Conservation (phyloP, 2,113 vertebrate genomes). For the Anhinga rufa region DNA sequence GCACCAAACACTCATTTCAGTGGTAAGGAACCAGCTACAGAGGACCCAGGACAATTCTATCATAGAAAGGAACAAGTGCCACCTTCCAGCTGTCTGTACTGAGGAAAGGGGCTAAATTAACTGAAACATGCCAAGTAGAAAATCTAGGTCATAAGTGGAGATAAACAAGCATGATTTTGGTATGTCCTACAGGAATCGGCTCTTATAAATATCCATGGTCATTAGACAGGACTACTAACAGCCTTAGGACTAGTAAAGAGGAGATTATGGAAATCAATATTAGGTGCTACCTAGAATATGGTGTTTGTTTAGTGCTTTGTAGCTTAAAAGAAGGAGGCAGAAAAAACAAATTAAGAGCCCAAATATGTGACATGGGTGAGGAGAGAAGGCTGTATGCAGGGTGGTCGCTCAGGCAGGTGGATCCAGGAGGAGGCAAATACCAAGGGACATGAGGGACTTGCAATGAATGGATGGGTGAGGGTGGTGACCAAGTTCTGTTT, state of each 20-base stretch:
- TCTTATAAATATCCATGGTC: background rate
- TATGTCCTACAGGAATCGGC: background rate
- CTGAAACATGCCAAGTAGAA: background rate
- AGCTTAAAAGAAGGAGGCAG: background rate
- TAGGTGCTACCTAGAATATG: background rate
- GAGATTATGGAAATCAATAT: background rate
- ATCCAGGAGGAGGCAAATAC: background rate
- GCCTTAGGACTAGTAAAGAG: background rate
- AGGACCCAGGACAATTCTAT: background rate
- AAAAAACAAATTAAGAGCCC: background rate
- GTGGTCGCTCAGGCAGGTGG: background rate
- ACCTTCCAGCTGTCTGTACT: background rate
- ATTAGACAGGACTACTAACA: background rate
- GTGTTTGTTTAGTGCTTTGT: background rate
- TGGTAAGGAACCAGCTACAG: background rate
- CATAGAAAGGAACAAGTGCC: background rate
- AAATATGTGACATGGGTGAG: background rate
- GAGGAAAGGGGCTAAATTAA: background rate
- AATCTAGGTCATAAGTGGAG: background rate
- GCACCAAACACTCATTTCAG: background rate
- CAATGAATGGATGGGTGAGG: background rate
- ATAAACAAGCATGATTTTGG: background rate
- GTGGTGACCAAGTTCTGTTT: fast-evolving
- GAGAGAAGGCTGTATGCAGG: background rate
- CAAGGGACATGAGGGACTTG: fast-evolving